Evolutionary conservation across 30 jellyfish, hydroid and myxozoan species (phyloP).

Genomic region (Haliclystus octoradiatus): DNA sequence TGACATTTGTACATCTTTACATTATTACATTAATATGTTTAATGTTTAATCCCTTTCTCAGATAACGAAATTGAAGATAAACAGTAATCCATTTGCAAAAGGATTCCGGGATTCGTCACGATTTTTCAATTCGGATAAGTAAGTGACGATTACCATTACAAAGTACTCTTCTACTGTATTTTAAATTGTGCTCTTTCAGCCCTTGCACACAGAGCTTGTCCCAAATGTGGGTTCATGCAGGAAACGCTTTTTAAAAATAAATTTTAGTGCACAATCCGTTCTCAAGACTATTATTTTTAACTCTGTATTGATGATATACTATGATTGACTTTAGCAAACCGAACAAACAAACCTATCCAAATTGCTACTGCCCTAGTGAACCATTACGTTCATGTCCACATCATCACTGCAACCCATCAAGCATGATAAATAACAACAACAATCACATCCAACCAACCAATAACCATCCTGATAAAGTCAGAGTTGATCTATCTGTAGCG

Average conservation of each 20-base stretch:
- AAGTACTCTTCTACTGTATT: no score
- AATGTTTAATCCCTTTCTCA: not conserved
- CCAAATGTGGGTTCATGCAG: no score
- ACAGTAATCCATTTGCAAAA: slow-evolving; percentile 68
- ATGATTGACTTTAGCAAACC: not conserved
- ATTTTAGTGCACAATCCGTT: no score
- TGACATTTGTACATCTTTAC: not conserved
- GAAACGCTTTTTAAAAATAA: no score
- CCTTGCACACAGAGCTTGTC: no score
- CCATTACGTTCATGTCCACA: not conserved
- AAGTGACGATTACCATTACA: not conserved
- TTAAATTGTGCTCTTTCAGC: no score
- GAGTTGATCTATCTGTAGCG: no score
- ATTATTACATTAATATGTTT: not conserved
- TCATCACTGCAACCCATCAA: not conserved
- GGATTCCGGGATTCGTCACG: slow-evolving; percentile 69
- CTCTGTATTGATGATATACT: not conserved
- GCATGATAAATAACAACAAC: no score
- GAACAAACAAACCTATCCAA: not conserved
- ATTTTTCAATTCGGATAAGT: slow-evolving; percentile 41
- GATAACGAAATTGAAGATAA: slow-evolving; percentile 62
- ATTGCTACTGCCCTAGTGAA: not conserved
- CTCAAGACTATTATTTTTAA: not conserved
- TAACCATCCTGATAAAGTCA: no score
- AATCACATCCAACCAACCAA: no score